These are phyloP conservation scores for Coturnix japonica DNA, from an alignment of 2,113 vertebrate species.

Conservation along the genomic window DNA sequence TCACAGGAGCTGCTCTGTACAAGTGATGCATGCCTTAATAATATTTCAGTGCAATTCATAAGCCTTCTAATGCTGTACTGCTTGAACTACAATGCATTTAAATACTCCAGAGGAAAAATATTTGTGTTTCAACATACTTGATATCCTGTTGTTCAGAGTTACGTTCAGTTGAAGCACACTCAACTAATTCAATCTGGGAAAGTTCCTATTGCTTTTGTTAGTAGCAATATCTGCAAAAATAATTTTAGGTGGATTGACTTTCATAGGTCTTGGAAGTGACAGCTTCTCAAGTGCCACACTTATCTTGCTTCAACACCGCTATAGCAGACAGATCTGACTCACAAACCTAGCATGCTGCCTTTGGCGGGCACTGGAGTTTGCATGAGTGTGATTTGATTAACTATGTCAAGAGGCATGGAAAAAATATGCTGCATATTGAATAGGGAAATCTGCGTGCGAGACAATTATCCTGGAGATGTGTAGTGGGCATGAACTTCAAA, in stretches of 20 bases:
- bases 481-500: background rate
- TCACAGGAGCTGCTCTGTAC: background rate
- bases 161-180: background rate
- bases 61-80: background rate
- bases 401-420: background rate
- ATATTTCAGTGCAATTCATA: background rate
- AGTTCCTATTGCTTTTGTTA: background rate
- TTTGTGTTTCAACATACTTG: background rate
- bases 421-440: background rate
- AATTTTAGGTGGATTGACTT: background rate
- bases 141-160: background rate
- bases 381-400: background rate
- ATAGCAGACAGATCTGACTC: slow-evolving; percentile 9
- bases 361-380: background rate
- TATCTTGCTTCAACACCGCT: background rate
- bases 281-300: background rate
- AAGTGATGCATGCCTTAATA: background rate
- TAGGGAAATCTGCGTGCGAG: background rate
- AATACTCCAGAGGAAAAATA: background rate
- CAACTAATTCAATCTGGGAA: background rate
- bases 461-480: background rate
- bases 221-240: background rate
- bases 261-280: background rate
- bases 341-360: background rate
- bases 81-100: background rate